These are phyloP conservation scores for Axinella damicornis DNA, from an alignment of 37 sponge, comb jelly and placozoan species.

Conservation along the genomic window DNA sequence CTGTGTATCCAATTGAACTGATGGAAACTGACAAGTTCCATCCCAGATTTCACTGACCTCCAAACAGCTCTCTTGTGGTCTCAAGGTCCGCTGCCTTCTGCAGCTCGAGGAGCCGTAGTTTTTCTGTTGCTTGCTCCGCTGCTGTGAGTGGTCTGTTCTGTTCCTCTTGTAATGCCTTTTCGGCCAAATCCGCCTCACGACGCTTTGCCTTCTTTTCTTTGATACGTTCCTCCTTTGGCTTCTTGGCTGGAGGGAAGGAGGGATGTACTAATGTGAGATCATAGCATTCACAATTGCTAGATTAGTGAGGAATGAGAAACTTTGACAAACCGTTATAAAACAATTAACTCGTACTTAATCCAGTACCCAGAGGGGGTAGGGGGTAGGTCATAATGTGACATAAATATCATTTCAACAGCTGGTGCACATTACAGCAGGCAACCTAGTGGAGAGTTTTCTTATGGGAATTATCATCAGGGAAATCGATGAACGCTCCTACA, in stretches of 20 bases:
- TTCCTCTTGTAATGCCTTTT: neutral
- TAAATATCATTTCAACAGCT: no score
- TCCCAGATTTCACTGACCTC: constrained; percentile 36
- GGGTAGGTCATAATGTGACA: no score
- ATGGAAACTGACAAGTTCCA: neutral
- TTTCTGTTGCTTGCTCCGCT: constrained; percentile 45
- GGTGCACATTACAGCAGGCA: no score
- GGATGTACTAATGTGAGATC: no score
- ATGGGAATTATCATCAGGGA: no score
- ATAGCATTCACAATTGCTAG: no score
- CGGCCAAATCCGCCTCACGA: constrained; percentile 25
- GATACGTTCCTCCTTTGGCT: constrained; percentile 58
- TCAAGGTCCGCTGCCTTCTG: constrained; percentile 57
- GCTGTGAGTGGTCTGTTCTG: constrained; percentile 12
- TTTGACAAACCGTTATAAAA: no score
- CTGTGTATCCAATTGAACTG: neutral
- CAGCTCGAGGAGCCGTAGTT: constrained; percentile 25
- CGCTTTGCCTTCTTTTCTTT: constrained; percentile 72
- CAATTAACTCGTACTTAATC: no score
- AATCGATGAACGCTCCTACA: no score
- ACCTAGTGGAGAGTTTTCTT: no score
- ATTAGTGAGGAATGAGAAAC: no score
- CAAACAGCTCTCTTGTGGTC: constrained; percentile 52
- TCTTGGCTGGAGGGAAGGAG: constrained; percentile 19
- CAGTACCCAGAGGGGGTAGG: no score